phyloP scores from a whole-genome alignment of 2,888 invertebrate species.

The Tipula lateralis region DNA sequence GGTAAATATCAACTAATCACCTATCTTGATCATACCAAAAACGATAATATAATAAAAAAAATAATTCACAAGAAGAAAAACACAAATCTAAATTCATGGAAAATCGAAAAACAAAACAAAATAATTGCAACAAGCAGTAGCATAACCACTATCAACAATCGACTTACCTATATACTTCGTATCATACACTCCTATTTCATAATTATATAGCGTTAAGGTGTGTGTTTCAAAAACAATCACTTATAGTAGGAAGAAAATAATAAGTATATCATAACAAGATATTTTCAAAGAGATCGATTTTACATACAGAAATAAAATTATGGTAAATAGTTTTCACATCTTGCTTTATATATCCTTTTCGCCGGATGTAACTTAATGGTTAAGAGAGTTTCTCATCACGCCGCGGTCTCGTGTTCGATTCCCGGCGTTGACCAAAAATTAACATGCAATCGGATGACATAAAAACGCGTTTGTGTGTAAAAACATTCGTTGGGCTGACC shows the following conservation, averaged over 20 bases:
- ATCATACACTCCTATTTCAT: not conserved
- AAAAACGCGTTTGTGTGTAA: no score
- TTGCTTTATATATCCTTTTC: no score
- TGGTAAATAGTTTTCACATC: no score
- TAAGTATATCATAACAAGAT: no score
- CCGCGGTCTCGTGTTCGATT: no score
- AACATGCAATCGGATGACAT: no score
- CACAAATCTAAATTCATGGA: constrained; percentile 9
- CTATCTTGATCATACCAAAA: constrained; percentile 19
- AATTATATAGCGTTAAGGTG: not conserved
- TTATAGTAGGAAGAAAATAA: not conserved
- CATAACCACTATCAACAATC: not conserved
- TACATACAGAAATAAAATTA: no score
- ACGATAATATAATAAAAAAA: not conserved
- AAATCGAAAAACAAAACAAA: not conserved
- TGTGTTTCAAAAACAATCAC: not conserved
- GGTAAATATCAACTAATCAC: constrained; percentile 24
- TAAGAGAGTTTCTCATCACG: no score
- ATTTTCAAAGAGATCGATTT: no score
- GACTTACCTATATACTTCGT: not conserved
- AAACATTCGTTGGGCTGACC: no score
- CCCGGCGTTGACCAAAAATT: no score
- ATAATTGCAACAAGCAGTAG: not conserved
- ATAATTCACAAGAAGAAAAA: not conserved
- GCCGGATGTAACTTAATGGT: no score